These are phyloP conservation scores for Eilema sororculum DNA, from an alignment of 2,888 invertebrate genomes.

Conservation along the genomic window DNA sequence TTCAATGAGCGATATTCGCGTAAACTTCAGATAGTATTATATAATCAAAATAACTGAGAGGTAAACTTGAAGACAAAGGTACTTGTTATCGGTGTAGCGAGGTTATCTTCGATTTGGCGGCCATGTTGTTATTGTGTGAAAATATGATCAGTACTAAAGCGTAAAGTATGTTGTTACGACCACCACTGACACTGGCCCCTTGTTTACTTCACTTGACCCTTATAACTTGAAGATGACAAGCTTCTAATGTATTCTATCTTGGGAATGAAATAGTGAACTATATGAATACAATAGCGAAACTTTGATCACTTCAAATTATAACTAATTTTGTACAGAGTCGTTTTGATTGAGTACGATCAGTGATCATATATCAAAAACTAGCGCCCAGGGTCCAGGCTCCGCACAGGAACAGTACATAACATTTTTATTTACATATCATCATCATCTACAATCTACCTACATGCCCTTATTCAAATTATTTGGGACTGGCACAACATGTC, in stretches of 20 bases:
- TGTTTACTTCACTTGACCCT: constrained; percentile 39
- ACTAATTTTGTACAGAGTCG: neutral
- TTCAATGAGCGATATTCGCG: too few relatives aligned
- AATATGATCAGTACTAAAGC: constrained; percentile 41
- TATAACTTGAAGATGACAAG: constrained; percentile 43
- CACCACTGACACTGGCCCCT: constrained; percentile 31
- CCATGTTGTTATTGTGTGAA: constrained; percentile 31
- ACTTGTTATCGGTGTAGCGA: constrained; percentile 12
- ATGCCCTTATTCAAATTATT: too few relatives aligned
- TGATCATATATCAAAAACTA: too few relatives aligned
- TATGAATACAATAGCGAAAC: neutral
- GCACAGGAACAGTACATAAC: too few relatives aligned
- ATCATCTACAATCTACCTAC: too few relatives aligned
- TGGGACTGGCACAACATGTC: too few relatives aligned
- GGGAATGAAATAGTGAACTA: neutral
- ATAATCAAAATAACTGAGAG: constrained; percentile 6
- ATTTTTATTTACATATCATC: too few relatives aligned
- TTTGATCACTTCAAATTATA: neutral
- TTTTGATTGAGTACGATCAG: neutral
- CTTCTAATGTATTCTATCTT: constrained; percentile 23
- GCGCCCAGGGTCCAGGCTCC: too few relatives aligned
- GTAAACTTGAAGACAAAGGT: constrained; percentile 1
- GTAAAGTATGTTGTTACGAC: constrained; percentile 33
- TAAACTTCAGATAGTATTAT: too few relatives aligned
- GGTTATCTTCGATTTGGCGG: constrained; percentile 25